phyloP scores from a whole-genome alignment of 2,113 vertebrate genomes.

The Phodopus roborovskii region DNA sequence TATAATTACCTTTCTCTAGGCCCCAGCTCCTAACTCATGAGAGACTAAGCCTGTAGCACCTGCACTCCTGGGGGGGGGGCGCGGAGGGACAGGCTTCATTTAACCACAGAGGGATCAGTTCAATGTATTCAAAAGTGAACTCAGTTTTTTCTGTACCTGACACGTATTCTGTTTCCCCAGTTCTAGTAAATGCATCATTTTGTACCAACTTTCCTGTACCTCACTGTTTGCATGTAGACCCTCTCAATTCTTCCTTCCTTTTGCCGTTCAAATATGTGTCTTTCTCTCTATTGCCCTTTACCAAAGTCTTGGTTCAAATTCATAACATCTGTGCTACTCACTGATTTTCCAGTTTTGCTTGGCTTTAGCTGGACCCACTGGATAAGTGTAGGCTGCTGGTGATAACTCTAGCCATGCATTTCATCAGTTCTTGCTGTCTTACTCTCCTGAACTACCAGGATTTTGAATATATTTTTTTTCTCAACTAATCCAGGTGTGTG shows the following conservation, averaged over 20 bases:
- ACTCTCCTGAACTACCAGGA: neutral
- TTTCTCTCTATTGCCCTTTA: neutral
- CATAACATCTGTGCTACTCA: neutral
- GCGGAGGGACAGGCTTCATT: neutral
- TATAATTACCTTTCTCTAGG: neutral
- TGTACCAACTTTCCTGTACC: neutral
- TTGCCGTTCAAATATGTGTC: neutral
- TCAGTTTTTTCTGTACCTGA: neutral
- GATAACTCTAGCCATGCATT: neutral
- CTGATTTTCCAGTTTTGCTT: neutral
- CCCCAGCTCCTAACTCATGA: neutral
- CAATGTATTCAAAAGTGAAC: neutral
- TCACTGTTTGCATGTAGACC: neutral
- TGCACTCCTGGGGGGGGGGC: neutral
- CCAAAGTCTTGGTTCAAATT: neutral
- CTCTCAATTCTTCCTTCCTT: neutral
- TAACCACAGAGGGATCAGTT: neutral
- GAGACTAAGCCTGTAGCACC: neutral
- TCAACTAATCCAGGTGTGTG: neutral
- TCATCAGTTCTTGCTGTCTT: neutral
- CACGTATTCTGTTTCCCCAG: neutral
- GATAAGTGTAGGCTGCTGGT: neutral
- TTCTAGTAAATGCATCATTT: neutral
- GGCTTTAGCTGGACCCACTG: neutral
- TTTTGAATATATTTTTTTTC: slow-evolving; percentile 19